Conservation (phyloP, 1,140 invertebrate genomes). For the Varroa destructor region DNA sequence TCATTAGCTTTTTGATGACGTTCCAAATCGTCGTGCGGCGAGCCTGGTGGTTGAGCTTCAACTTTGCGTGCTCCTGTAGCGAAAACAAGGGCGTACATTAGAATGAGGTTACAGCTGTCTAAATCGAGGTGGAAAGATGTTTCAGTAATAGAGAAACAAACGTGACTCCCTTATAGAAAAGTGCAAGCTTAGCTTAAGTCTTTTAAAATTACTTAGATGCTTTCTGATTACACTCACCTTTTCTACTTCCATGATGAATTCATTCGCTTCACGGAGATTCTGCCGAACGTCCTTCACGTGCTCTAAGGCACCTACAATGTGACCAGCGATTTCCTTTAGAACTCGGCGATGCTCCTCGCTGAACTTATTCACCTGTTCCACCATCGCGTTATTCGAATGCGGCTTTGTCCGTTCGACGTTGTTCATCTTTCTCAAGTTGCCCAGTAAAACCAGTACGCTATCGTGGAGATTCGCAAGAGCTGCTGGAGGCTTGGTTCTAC, state of each 20-base stretch:
- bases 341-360: neutral
- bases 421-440: neutral
- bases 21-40: neutral
- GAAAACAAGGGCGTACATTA: too few relatives aligned
- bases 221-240: too few relatives aligned
- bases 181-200: too few relatives aligned
- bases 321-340: neutral
- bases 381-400: neutral
- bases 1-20: slow-evolving; percentile 2
- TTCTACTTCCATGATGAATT: neutral
- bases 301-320: neutral
- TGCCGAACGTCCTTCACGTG: slow-evolving; percentile 6
- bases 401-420: neutral
- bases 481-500: neutral
- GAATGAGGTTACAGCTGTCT: too few relatives aligned
- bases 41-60: slow-evolving; percentile 9
- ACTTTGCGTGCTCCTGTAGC: slow-evolving; percentile 1
- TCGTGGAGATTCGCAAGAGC: slow-evolving; percentile 1
- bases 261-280: neutral
- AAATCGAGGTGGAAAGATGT: too few relatives aligned
- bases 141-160: too few relatives aligned
- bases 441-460: neutral
- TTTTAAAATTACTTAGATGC: too few relatives aligned
- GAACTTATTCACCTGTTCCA: neutral
- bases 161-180: too few relatives aligned